Evolutionary conservation across 2,797 vertebrate species (phyloP).

Genomic region (Notolabrus celidotus): DNA sequence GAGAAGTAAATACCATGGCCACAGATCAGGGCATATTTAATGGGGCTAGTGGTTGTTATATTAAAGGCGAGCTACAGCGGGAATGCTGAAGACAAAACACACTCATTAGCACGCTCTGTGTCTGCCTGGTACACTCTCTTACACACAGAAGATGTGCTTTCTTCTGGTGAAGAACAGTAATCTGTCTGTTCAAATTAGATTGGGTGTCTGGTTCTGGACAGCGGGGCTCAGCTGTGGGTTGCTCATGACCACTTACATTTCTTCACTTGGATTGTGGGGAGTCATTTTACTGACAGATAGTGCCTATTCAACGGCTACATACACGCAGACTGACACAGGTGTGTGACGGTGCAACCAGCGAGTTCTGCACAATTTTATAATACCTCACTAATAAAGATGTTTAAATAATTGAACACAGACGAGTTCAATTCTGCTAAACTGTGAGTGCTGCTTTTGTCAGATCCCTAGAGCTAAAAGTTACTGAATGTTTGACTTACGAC

Average conservation of each 20-base stretch:
- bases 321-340: not conserved
- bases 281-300: conserved; percentile 3
- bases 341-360: too few relatives aligned
- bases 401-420: not conserved
- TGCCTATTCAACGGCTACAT: not conserved
- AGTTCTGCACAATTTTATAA: too few relatives aligned
- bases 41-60: conserved; percentile 42
- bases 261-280: conserved; percentile 18
- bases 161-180: conserved; percentile 32
- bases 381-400: too few relatives aligned
- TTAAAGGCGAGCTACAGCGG: conserved; percentile 52
- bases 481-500: too few relatives aligned
- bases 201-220: conserved; percentile 29
- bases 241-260: conserved; percentile 39
- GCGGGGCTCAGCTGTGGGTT: conserved; percentile 41
- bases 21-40: conserved; percentile 67
- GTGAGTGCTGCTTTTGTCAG: too few relatives aligned
- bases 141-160: conserved; percentile 12
- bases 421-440: not conserved
- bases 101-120: not conserved
- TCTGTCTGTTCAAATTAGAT: conserved; percentile 56
- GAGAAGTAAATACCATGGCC: conserved; percentile 64
- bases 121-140: not conserved
- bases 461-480: too few relatives aligned
- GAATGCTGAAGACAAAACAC: conserved; percentile 45